These are phyloP conservation scores for Entomobrya proxima DNA, from an alignment of 2,888 invertebrate species.

Conservation along the genomic window DNA sequence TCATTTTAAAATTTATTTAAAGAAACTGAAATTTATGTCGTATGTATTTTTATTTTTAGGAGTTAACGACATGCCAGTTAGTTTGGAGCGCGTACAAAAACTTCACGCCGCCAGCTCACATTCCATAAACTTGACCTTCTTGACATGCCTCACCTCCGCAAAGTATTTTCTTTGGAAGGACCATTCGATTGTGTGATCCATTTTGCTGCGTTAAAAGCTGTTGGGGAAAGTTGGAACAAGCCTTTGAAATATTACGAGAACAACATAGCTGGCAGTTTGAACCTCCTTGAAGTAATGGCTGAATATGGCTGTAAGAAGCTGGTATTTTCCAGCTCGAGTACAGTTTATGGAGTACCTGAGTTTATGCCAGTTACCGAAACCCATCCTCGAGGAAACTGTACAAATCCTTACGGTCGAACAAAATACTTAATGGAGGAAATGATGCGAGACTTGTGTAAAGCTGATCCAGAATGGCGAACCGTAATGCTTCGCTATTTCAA, in stretches of 20 bases:
- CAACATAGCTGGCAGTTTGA: neutral
- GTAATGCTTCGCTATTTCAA: conserved; percentile 5
- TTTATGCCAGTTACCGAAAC: conserved; percentile 92
- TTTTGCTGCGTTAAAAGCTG: conserved; percentile 8
- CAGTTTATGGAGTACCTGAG: conserved; percentile 94
- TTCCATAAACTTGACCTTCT: neutral
- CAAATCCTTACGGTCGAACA: conserved; percentile 97
- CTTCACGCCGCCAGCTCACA: neutral
- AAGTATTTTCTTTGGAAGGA: conserved; percentile 81
- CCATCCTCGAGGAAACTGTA: conserved; percentile 91
- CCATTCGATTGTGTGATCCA: conserved; percentile 30
- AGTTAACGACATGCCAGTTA: neutral
- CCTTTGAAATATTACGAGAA: conserved; percentile 15
- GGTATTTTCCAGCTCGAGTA: conserved; percentile 93
- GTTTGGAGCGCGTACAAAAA: conserved; percentile 1
- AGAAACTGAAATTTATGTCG: neutral
- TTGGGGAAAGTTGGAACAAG: neutral
- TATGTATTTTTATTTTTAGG: neutral
- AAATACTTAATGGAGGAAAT: conserved; percentile 98
- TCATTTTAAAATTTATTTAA: neutral
- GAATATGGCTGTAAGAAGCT: conserved; percentile 88
- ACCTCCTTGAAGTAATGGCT: conserved; percentile 85
- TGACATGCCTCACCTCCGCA: conserved; percentile 84
- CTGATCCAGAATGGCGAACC: conserved; percentile 77
- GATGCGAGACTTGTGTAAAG: conserved; percentile 89